Evolutionary conservation across 1,140 invertebrate species (phyloP).

Genomic region (Homalodisca vitripennis): DNA sequence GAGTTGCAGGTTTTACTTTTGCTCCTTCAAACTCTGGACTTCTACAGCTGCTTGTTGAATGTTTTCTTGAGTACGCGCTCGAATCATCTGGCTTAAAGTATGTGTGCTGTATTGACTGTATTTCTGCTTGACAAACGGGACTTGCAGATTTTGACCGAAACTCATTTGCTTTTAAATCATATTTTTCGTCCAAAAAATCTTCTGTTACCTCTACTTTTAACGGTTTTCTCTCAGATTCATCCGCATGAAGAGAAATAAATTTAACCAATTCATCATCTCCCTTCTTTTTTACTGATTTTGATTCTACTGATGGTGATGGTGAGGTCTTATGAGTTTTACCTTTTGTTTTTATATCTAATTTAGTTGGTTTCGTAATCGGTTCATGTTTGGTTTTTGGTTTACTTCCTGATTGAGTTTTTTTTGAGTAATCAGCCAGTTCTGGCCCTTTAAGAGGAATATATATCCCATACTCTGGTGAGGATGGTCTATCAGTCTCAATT

Average conservation of each 20-base stretch:
- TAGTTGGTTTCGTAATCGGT: not conserved
- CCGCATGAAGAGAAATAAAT: conserved; percentile 39
- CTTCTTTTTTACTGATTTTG: conserved; percentile 28
- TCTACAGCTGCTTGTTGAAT: conserved; percentile 15
- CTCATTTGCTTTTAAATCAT: conserved; percentile 14
- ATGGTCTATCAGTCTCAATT: not conserved
- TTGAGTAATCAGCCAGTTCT: conserved; percentile 16
- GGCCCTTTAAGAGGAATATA: conserved; percentile 41
- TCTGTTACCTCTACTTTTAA: conserved; percentile 1
- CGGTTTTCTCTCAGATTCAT: conserved; percentile 26
- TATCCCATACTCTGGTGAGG: conserved; percentile 36
- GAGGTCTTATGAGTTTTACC: conserved; percentile 23
- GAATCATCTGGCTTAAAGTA: conserved; percentile 16
- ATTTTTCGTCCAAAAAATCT: conserved; percentile 1
- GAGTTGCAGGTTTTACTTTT: conserved; percentile 18
- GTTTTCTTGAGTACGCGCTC: not conserved
- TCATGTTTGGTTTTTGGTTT: not conserved
- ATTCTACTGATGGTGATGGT: conserved; percentile 10
- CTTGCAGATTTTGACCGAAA: conserved; percentile 1
- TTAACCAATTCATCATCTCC: conserved; percentile 36
- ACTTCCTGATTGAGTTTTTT: not conserved
- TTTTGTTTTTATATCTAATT: conserved; percentile 8
- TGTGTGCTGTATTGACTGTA: conserved; percentile 2
- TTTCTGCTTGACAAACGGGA: not conserved
- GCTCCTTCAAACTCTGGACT: conserved; percentile 17